phyloP scores from a whole-genome alignment of 2,888 invertebrate species.

The Pristionchus maxplancki region DNA sequence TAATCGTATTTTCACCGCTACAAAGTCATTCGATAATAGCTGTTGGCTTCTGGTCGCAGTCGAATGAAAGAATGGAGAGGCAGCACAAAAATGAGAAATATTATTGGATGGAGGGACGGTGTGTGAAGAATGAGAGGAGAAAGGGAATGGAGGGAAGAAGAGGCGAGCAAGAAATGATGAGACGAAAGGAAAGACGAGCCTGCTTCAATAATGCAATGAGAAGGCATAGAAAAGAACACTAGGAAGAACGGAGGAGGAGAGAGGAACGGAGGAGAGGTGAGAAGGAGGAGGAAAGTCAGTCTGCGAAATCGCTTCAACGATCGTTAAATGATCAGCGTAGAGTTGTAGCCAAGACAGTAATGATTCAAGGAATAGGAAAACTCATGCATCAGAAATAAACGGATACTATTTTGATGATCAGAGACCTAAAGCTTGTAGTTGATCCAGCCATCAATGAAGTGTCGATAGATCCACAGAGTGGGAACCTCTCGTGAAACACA shows the following conservation, averaged over 20 bases:
- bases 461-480: background rate
- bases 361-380: background rate
- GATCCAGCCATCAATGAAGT: background rate
- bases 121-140: conserved; percentile 27
- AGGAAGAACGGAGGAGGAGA: background rate
- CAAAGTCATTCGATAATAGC: background rate
- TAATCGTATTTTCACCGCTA: conserved; percentile 3
- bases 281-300: background rate
- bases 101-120: conserved; percentile 29
- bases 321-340: background rate
- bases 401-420: background rate
- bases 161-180: background rate
- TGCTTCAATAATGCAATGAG: conserved; percentile 41
- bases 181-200: conserved; percentile 31
- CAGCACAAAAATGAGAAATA: conserved; percentile 9
- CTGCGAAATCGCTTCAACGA: background rate
- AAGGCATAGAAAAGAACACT: conserved; percentile 26
- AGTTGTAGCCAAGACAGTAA: background rate
- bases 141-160: background rate
- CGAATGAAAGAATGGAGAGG: conserved; percentile 6
- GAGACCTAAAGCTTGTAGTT: background rate
- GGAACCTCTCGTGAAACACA: background rate
- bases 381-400: too few species aligned
- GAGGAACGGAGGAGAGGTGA: background rate
- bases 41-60: background rate